phyloP scores from a whole-genome alignment of 2,888 invertebrate genomes.

The Augochlorella aurata region DNA sequence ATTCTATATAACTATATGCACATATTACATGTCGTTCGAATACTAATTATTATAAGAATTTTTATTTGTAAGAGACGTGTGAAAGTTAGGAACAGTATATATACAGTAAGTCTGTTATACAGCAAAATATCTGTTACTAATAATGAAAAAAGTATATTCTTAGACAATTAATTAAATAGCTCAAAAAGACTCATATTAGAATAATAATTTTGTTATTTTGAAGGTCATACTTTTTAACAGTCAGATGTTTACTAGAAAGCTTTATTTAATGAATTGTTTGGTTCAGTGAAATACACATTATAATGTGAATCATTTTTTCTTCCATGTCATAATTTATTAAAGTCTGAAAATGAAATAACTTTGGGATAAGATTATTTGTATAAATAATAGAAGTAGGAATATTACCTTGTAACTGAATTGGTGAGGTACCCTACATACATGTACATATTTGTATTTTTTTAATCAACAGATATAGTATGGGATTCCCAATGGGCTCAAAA shows the following conservation, averaged over 20 bases:
- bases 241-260: too few relatives aligned
- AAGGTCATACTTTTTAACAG: not conserved
- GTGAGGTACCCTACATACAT: not conserved
- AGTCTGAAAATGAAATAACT: not conserved
- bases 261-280: not conserved
- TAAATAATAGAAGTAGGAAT: too few relatives aligned
- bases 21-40: not conserved
- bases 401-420: too few relatives aligned
- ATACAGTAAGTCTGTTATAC: not conserved
- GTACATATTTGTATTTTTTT: constrained; percentile 21
- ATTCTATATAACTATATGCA: not conserved
- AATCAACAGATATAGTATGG: constrained; percentile 66
- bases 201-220: too few relatives aligned
- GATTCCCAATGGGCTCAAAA: constrained; percentile 70
- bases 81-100: not conserved
- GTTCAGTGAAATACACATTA: not conserved
- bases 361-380: too few relatives aligned
- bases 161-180: too few relatives aligned
- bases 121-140: not conserved
- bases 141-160: too few relatives aligned
- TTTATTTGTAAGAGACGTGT: too few relatives aligned
- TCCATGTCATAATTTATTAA: not conserved
- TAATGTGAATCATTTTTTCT: not conserved
- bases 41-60: too few relatives aligned
- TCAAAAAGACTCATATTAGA: too few relatives aligned